Evolutionary conservation across 2,113 vertebrate species (phyloP).

Genomic region (Pituophis catenifer): DNA sequence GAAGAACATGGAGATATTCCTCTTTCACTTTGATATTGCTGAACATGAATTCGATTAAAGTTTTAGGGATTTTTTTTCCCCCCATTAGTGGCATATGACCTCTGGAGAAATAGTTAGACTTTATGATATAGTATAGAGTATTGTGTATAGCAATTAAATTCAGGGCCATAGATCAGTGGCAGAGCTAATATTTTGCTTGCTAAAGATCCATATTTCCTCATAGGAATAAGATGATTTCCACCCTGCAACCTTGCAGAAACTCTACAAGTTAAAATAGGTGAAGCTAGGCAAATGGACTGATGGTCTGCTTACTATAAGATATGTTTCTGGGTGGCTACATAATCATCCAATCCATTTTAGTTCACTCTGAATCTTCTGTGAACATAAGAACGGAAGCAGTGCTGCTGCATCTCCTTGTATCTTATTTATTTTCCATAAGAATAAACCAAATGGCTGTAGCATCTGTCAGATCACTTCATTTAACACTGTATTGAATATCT

Average conservation of each 20-base stretch:
- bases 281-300: background rate
- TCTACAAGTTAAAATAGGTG: background rate
- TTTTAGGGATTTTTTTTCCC: background rate
- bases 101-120: background rate
- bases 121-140: background rate
- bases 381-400: background rate
- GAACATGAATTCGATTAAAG: background rate
- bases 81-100: rapidly evolving
- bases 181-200: background rate
- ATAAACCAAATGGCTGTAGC: background rate
- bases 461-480: background rate
- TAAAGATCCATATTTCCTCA: background rate
- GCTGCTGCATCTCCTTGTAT: background rate
- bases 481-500: background rate
- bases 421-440: background rate
- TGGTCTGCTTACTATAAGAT: background rate
- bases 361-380: background rate
- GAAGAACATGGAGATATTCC: background rate
- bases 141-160: background rate
- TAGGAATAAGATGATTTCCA: background rate
- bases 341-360: background rate
- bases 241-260: background rate
- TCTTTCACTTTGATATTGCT: background rate
- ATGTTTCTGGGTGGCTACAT: background rate
- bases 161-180: background rate